Conservation (phyloP, 2,113 vertebrate species). For the Plectropomus leopardus region DNA sequence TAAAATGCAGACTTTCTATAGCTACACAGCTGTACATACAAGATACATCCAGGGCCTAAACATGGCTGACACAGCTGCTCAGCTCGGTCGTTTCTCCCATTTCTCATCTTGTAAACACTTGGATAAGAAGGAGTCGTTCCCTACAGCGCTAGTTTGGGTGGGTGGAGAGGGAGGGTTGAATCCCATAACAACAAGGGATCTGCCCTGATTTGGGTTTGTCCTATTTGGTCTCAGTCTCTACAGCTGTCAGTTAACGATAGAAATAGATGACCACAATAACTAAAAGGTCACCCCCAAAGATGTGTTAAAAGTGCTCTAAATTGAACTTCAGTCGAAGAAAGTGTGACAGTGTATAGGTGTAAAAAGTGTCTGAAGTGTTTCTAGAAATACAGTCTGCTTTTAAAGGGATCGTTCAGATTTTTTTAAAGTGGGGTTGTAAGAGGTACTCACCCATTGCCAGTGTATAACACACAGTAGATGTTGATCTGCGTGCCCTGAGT, state of each 20-base stretch:
- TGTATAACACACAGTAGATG: no score
- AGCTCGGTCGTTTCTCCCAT: slow-evolving; percentile 33
- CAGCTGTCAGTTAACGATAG: slow-evolving; percentile 54
- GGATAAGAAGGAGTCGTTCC: slow-evolving; percentile 42
- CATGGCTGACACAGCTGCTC: slow-evolving; percentile 62
- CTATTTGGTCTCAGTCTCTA: slow-evolving; percentile 64
- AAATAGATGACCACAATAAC: slow-evolving; percentile 43
- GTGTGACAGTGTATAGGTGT: neutral
- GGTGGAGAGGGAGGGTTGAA: slow-evolving; percentile 37
- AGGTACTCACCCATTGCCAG: no score
- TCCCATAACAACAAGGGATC: slow-evolving; percentile 71
- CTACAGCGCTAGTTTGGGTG: slow-evolving; percentile 12
- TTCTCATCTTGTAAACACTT: slow-evolving; percentile 44
- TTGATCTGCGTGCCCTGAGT: no score
- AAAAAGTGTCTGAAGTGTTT: neutral
- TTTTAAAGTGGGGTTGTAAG: no score
- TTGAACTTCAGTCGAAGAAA: slow-evolving; percentile 6
- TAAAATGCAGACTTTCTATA: neutral
- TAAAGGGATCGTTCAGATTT: no score
- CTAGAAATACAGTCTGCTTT: neutral
- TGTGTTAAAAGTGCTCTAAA: neutral
- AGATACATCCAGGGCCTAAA: slow-evolving; percentile 36
- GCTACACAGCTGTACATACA: neutral
- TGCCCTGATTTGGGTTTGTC: slow-evolving; percentile 75
- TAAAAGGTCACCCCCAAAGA: slow-evolving; percentile 14